These are phyloP conservation scores for Laticauda colubrina DNA, from an alignment of 2,113 vertebrate species.

Conservation along the genomic window DNA sequence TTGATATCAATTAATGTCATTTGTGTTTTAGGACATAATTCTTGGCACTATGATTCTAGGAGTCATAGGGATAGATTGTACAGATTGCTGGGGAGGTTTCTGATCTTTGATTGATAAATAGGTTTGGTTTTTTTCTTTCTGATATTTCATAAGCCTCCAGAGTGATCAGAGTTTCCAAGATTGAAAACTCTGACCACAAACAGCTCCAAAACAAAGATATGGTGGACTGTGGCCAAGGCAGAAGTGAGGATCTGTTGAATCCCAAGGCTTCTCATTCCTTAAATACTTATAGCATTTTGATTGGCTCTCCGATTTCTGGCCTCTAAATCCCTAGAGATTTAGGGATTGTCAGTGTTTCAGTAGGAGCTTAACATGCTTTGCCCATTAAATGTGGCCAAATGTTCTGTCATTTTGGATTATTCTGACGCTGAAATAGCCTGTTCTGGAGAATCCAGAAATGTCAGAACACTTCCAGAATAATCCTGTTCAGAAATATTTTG, in stretches of 20 bases:
- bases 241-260: background rate
- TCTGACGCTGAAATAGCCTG: background rate
- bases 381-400: background rate
- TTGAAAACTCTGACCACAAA: background rate
- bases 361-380: background rate
- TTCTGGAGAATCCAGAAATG: background rate
- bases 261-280: background rate
- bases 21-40: background rate
- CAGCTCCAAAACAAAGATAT: background rate
- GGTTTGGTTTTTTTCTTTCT: background rate
- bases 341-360: background rate
- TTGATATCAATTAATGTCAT: background rate
- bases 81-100: background rate
- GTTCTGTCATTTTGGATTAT: background rate
- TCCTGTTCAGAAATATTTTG: background rate
- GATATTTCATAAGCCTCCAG: background rate
- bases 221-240: background rate
- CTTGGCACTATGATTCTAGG: background rate
- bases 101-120: background rate
- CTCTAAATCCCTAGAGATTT: background rate
- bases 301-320: background rate
- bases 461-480: background rate
- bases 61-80: background rate
- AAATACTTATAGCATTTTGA: background rate
- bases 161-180: background rate